Evolutionary conservation across 2,888 invertebrate genomes (phyloP), one percentile per base, ranked within the genome.

Genomic region (Galeopsomyia nigrocyanea): DNA sequence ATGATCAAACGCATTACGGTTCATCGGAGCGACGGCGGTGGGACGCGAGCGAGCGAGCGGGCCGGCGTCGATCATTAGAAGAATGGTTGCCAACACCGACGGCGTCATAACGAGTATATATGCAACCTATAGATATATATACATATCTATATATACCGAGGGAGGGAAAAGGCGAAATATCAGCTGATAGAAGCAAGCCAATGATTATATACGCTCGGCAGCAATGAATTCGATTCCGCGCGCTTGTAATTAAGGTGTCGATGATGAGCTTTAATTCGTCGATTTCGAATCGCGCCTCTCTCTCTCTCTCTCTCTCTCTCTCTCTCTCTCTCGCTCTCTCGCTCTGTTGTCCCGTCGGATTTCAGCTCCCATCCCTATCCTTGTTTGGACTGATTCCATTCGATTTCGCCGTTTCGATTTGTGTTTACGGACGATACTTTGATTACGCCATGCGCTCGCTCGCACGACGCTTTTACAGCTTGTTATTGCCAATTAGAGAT

Each of bases 241-340:
- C 39, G 39, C 68, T 62, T 71, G 75, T 75, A 72, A 72, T 75
- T 72, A 72, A 69, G 75, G 75, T 69, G 66, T 72, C 72, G 72
- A 75, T 72, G 72, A 72, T 75, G 75, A 66, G 71, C 68, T 72
- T 75, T 72, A 68, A 75, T 72, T 71, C 68, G 60, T 47, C 66
- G 62, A 66, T 69, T 68, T 46, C 58, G 17, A 46, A 14, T 14
- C 55, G 58, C 56, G 56, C 53, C 63, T 51, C 22, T 3, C 47
- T 2, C 5, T 21, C 51, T 26, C 26, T 26, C 58, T 39, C 17
- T 56, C 31, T 39, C n/a, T 31, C 21, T 21, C 64, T 16, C 55
- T 16, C 58, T 31, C 49, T 19, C 26, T 14, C 16, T 19, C 39
- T 22, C 47, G 17, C 47, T 19, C 55, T 13, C 56, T 56, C 22